These are phyloP conservation scores for Loripinus fragilis DNA, from an alignment of 2,888 invertebrate genomes.

Conservation along the genomic window DNA sequence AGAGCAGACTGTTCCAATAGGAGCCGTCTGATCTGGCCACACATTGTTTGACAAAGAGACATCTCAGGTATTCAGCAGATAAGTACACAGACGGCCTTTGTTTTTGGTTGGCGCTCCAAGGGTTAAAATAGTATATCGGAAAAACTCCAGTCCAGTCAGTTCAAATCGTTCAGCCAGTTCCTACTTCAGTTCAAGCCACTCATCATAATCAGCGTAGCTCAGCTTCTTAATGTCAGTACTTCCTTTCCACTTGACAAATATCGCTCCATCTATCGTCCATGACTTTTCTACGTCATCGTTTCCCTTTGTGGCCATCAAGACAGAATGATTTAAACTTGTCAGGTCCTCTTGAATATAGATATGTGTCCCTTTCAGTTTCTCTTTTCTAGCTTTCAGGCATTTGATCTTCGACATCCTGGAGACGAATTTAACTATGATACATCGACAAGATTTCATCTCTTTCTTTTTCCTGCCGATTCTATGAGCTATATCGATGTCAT, in stretches of 20 bases:
- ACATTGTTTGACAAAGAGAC: too few relatives aligned
- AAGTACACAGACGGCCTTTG: too few relatives aligned
- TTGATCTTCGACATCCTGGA: background rate
- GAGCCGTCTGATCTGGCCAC: too few relatives aligned
- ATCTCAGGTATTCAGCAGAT: too few relatives aligned
- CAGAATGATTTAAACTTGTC: background rate
- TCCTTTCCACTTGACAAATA: background rate
- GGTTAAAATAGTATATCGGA: too few relatives aligned
- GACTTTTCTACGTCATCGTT: constrained; percentile 10
- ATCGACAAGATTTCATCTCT: background rate
- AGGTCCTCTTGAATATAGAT: constrained; percentile 18
- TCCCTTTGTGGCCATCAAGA: constrained; percentile 13
- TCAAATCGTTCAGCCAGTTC: too few relatives aligned
- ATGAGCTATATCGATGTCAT: constrained; percentile 16
- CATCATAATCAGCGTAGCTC: background rate
- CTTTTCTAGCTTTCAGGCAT: constrained; percentile 1
- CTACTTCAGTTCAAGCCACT: too few relatives aligned
- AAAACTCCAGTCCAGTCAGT: too few relatives aligned
- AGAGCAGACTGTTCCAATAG: too few relatives aligned
- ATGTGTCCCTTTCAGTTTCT: background rate
- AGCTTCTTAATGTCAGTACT: background rate
- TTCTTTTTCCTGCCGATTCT: background rate
- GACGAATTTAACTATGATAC: constrained; percentile 15
- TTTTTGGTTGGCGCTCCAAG: too few relatives aligned
- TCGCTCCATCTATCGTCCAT: background rate